These are phyloP conservation scores for Mimas tiliae DNA, from an alignment of 2,888 invertebrate species.

Conservation along the genomic window DNA sequence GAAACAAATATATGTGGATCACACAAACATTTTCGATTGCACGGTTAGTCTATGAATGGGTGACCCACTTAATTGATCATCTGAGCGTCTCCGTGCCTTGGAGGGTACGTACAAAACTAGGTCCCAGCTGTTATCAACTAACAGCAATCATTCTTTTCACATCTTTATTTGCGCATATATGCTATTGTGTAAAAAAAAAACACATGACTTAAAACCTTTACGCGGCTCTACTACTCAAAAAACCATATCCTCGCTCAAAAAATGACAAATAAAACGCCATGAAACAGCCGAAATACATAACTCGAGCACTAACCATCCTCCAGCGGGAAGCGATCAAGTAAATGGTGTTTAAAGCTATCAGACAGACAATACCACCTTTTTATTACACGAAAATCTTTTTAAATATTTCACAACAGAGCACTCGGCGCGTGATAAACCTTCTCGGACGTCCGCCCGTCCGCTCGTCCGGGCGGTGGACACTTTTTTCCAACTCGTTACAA, in stretches of 20 bases:
- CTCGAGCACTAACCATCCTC: background rate
- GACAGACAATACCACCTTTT: constrained; percentile 22
- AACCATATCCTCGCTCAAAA: background rate
- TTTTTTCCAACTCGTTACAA: constrained; percentile 58
- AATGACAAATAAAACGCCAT: background rate
- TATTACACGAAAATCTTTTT: constrained; percentile 21
- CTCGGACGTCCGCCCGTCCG: constrained; percentile 19
- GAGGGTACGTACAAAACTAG: too few relatives aligned
- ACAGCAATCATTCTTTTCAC: too few relatives aligned
- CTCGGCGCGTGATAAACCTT: constrained; percentile 17
- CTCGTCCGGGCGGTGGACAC: constrained; percentile 50
- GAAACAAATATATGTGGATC: too few relatives aligned
- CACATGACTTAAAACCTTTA: too few relatives aligned
- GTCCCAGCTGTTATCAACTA: too few relatives aligned
- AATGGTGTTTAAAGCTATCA: constrained; percentile 22
- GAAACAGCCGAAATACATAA: constrained; percentile 13
- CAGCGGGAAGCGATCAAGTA: constrained; percentile 11
- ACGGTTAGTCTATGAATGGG: too few relatives aligned
- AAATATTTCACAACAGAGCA: constrained; percentile 20
- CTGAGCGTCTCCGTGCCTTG: too few relatives aligned
- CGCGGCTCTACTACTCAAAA: too few relatives aligned
- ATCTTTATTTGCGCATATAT: too few relatives aligned
- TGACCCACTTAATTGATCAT: too few relatives aligned
- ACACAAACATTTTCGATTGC: too few relatives aligned
- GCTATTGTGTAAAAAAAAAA: too few relatives aligned